Conservation (phyloP, 2,797 vertebrate genomes). For the Peromyscus nudipes region DNA sequence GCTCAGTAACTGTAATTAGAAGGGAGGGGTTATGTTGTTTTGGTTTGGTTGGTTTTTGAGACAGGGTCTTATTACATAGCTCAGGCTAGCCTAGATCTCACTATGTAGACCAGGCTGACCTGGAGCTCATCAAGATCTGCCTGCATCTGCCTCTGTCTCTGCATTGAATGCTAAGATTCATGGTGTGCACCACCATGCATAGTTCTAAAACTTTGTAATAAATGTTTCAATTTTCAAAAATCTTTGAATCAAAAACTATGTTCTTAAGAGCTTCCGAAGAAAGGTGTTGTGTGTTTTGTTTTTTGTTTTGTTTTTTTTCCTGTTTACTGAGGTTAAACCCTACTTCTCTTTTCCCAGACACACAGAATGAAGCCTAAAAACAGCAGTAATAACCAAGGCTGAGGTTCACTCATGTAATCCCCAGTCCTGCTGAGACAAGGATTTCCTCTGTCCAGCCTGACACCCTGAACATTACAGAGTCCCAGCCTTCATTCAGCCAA, state of each 20-base stretch:
- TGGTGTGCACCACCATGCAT: background rate
- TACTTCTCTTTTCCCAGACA: background rate
- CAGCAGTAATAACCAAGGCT: background rate
- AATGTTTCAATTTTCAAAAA: conserved; percentile 42
- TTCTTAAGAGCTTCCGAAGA: conserved; percentile 1
- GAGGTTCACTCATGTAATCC: background rate
- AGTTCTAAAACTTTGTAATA: background rate
- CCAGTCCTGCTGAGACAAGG: background rate
- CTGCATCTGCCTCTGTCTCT: background rate
- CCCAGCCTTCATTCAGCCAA: conserved; percentile 13
- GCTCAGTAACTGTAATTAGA: background rate
- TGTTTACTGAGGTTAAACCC: conserved; percentile 16
- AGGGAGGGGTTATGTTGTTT: background rate
- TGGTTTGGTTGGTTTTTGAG: background rate
- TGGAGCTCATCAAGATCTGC: background rate
- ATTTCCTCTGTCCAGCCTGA: background rate
- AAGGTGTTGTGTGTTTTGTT: background rate
- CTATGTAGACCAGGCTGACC: background rate
- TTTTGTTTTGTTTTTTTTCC: background rate
- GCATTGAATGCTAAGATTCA: background rate
- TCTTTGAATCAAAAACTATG: background rate
- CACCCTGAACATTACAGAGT: background rate
- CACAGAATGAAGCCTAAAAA: background rate
- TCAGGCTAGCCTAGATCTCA: background rate
- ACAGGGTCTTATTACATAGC: background rate